These are phyloP conservation scores for Temnothorax curvispinosus DNA, from an alignment of 1,140 invertebrate genomes.

Conservation along the genomic window DNA sequence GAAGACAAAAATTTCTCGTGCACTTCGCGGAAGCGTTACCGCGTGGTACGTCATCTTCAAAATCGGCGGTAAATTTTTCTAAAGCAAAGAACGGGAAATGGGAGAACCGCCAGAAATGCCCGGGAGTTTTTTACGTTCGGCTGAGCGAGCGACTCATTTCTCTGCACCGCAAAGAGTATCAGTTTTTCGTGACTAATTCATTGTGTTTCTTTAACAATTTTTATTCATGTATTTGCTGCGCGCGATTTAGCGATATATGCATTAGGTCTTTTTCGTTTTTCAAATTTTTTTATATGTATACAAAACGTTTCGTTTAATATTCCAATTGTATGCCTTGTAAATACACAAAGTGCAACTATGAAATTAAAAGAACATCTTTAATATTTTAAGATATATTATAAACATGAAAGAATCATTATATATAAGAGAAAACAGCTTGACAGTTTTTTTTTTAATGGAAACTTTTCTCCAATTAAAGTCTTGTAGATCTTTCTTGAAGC, in stretches of 20 bases:
- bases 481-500: background rate
- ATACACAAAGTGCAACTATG: background rate
- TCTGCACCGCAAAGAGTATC: constrained; percentile 9
- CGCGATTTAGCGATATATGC: background rate
- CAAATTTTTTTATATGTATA: background rate
- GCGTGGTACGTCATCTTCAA: constrained; percentile 17
- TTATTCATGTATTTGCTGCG: background rate
- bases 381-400: background rate
- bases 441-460: background rate
- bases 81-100: constrained; percentile 9
- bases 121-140: constrained; percentile 44
- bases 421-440: background rate
- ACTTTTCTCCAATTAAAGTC: background rate
- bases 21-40: constrained; percentile 20
- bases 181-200: constrained; percentile 23
- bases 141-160: constrained; percentile 27
- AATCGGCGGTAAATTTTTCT: constrained; percentile 47
- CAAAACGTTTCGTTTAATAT: background rate
- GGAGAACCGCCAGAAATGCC: constrained; percentile 37
- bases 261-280: background rate
- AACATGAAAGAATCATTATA: background rate
- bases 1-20: constrained; percentile 50
- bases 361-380: constrained; percentile 4
- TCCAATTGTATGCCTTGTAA: background rate
- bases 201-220: background rate